These are phyloP conservation scores for Tinea semifulvella DNA, from an alignment of 2,888 invertebrate species.

Conservation along the genomic window DNA sequence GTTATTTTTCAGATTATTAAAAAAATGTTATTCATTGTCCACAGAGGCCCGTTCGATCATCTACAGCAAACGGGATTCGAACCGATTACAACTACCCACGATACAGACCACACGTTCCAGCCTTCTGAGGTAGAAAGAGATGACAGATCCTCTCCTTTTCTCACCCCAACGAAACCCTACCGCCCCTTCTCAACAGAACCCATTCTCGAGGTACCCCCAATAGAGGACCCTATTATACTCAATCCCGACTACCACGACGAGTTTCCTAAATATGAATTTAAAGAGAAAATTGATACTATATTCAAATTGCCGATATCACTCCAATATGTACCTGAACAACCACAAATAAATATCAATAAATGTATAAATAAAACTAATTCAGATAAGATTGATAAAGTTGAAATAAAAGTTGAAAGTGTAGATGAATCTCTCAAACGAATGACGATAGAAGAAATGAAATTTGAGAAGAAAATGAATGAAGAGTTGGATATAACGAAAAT, in stretches of 20 bases:
- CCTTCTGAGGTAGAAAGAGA: conserved; percentile 46
- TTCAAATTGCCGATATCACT: conserved; percentile 48
- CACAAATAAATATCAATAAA: not conserved
- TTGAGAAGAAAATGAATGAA: conserved; percentile 21
- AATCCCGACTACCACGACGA: conserved; percentile 41
- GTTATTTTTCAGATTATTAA: too few relatives aligned
- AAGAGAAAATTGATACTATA: conserved; percentile 29
- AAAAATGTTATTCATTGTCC: conserved; percentile 21
- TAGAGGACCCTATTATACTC: conserved; percentile 49
- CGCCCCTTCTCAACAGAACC: conserved; percentile 49
- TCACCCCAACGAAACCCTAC: conserved; percentile 35
- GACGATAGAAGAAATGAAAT: conserved; percentile 20
- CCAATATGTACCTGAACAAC: conserved; percentile 41
- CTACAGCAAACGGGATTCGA: conserved; percentile 47
- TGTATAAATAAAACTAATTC: conserved; percentile 8
- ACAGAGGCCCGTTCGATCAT: conserved; percentile 56
- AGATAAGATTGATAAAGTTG: conserved; percentile 15
- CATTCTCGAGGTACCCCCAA: conserved; percentile 31
- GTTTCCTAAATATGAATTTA: conserved; percentile 28
- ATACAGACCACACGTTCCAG: conserved; percentile 47
- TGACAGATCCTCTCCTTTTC: conserved; percentile 36
- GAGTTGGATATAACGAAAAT: conserved; percentile 28
- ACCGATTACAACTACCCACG: conserved; percentile 38
- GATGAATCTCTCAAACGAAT: conserved; percentile 20
- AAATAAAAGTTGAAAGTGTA: conserved; percentile 18